phyloP scores from a whole-genome alignment of 2,113 vertebrate genomes.

The Anolis carolinensis region DNA sequence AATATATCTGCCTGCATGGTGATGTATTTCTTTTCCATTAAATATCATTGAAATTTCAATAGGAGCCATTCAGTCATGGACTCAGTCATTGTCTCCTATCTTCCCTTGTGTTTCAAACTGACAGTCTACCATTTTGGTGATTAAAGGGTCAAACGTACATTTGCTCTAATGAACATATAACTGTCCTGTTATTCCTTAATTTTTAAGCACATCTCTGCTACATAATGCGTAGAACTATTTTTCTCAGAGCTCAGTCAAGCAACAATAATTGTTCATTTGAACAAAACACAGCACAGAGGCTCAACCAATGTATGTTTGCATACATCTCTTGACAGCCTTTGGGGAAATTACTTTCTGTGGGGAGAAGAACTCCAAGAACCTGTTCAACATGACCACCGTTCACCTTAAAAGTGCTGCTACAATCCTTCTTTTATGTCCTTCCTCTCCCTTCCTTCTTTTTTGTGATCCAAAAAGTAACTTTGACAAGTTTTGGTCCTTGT shows the following conservation, averaged over 20 bases:
- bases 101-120: not conserved
- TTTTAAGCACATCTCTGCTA: not conserved
- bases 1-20: no score
- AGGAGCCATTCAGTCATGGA: not conserved
- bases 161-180: not conserved
- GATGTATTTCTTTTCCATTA: no score
- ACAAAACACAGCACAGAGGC: not conserved
- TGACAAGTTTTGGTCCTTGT: not conserved
- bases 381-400: no score
- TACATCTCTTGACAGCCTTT: no score
- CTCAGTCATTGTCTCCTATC: not conserved
- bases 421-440: no score
- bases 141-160: not conserved
- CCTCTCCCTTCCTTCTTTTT: no score
- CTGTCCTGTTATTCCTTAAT: not conserved
- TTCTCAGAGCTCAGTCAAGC: not conserved
- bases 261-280: not conserved
- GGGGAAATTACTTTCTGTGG: no score
- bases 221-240: not conserved
- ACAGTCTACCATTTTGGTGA: not conserved
- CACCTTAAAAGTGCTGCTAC: no score
- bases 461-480: no score
- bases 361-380: no score
- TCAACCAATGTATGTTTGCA: not conserved
- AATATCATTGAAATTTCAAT: no score